phyloP scores from a whole-genome alignment of 2,888 invertebrate genomes.

The Cataglyphis cursor region DNA sequence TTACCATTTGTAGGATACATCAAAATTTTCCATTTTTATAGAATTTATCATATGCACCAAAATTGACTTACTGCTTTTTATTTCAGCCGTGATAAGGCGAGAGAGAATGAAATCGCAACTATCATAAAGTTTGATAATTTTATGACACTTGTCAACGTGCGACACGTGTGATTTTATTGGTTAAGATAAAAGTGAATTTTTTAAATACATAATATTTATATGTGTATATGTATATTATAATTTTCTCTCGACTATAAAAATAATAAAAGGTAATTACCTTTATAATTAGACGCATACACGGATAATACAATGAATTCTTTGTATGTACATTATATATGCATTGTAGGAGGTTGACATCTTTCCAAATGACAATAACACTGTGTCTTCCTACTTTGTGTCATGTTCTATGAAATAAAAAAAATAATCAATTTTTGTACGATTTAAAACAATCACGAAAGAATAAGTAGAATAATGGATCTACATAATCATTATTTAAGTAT shows the following conservation, averaged over 20 bases:
- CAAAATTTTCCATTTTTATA: no score
- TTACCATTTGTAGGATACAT: neutral
- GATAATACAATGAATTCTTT: neutral
- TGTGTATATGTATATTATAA: neutral
- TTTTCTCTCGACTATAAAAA: neutral
- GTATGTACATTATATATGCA: neutral
- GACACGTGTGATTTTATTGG: neutral
- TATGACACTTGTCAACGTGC: neutral
- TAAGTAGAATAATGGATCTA: slow-evolving; percentile 74
- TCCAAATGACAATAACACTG: neutral
- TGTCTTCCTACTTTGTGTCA: neutral
- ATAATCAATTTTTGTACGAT: neutral
- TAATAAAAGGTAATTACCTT: slow-evolving; percentile 1
- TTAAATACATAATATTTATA: neutral
- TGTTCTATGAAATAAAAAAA: neutral
- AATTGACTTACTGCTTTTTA: neutral
- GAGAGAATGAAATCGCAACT: no score
- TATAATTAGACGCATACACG: neutral
- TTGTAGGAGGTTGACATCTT: neutral
- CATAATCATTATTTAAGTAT: slow-evolving; percentile 75
- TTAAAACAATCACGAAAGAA: neutral
- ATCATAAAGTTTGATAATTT: no score
- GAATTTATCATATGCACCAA: neutral
- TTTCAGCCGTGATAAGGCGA: neutral
- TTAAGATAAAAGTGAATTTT: no score